Evolutionary conservation across 1,140 invertebrate species (phyloP).

Genomic region (Argopecten irradians): DNA sequence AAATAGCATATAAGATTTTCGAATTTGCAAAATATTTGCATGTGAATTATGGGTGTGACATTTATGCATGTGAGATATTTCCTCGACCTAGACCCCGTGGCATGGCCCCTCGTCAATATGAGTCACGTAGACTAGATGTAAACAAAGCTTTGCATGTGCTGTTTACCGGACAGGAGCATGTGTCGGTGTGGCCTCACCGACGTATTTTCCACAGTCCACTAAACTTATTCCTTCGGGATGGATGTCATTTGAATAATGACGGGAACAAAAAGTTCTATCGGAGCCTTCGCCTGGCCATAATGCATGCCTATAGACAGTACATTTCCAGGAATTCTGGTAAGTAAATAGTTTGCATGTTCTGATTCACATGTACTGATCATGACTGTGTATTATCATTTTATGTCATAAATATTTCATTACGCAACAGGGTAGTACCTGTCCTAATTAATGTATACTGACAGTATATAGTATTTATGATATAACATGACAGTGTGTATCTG

Average conservation of each 20-base stretch:
- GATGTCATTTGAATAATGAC: neutral
- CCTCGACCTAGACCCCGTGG: neutral
- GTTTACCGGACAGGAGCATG: neutral
- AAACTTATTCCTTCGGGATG: neutral
- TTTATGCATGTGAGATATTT: neutral
- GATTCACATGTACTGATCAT: neutral
- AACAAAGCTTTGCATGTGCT: neutral
- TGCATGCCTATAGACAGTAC: neutral
- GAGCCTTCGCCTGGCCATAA: neutral
- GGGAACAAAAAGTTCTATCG: neutral
- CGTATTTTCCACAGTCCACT: neutral
- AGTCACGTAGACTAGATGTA: neutral
- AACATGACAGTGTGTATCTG: too few relatives aligned
- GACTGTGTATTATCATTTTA: neutral
- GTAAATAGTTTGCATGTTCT: neutral
- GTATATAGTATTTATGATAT: neutral
- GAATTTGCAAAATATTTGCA: neutral
- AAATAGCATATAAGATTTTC: neutral
- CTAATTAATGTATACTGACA: neutral
- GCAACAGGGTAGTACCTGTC: neutral
- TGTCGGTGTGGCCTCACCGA: neutral
- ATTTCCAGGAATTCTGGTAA: neutral
- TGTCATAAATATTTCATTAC: neutral
- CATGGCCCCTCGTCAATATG: neutral
- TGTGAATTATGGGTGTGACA: neutral